A percentile compares a stretch with the other conserved stretches of the same genome.
These are phyloP conservation scores for Drosophila putrida DNA, from an alignment of 2,888 invertebrate genomes.

Conservation along the genomic window DNA sequence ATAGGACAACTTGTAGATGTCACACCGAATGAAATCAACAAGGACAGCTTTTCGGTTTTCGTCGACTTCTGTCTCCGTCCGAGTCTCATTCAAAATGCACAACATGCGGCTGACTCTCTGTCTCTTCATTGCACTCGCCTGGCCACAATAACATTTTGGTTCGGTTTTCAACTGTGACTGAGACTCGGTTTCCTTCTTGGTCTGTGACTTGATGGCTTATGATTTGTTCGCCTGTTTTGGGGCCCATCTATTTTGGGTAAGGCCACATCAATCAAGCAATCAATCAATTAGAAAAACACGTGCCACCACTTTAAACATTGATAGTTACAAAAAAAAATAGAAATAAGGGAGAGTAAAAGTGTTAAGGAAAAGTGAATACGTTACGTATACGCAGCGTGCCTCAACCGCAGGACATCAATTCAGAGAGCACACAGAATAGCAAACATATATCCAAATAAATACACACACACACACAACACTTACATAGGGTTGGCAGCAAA, in stretches of 20 bases:
- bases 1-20: slow-evolving; percentile 39
- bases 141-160: slow-evolving; percentile 35
- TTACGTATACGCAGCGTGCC: slow-evolving; percentile 20
- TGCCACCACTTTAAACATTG: slow-evolving; percentile 18
- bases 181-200: too few species aligned
- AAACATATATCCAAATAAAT: slow-evolving; percentile 33
- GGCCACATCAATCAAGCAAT: slow-evolving; percentile 17
- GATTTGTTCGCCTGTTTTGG: slow-evolving; percentile 9
- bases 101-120: slow-evolving; percentile 20
- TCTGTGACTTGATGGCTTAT: slow-evolving; percentile 28
- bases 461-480: slow-evolving; percentile 1
- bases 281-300: slow-evolving; percentile 29
- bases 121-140: slow-evolving; percentile 22
- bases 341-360: background rate
- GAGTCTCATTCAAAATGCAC: slow-evolving; percentile 28
- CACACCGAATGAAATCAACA: slow-evolving; percentile 44
- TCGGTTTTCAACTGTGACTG: background rate
- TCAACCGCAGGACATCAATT: slow-evolving; percentile 35
- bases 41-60: slow-evolving; percentile 25
- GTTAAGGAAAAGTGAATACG: slow-evolving; percentile 3
- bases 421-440: slow-evolving; percentile 19
- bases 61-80: background rate
- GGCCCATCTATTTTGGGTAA: background rate
- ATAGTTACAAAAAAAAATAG: slow-evolving; percentile 1
- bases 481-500: slow-evolving; percentile 10